A percentile compares a stretch with the other conserved stretches of the same genome.
Evolutionary conservation across 2,113 vertebrate species (phyloP).

Genomic region (Haemorhous mexicanus): DNA sequence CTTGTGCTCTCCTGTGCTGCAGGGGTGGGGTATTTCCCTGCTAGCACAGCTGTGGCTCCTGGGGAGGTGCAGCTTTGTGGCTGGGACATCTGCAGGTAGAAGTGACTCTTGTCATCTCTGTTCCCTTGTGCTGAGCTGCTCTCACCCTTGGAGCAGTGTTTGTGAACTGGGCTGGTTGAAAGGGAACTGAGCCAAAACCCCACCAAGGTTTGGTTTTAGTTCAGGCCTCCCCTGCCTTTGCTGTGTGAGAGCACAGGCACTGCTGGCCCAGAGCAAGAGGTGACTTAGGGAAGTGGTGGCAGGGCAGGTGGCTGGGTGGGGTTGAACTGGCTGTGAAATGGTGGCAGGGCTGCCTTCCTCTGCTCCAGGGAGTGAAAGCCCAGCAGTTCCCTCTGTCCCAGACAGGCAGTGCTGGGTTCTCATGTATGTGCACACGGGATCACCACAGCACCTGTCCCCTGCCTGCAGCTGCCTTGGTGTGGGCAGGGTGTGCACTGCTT

Average conservation of each 20-base stretch:
- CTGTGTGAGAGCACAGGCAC: fast-evolving
- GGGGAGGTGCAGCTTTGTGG: not conserved
- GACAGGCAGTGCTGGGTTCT: not conserved
- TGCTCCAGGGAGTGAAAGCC: not conserved
- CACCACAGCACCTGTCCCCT: not conserved
- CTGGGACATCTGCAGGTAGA: not conserved
- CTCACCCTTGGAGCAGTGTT: not conserved
- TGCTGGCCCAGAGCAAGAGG: not conserved
- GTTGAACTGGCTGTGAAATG: not conserved
- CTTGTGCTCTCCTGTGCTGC: not conserved
- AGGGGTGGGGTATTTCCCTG: not conserved
- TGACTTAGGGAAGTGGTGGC: not conserved
- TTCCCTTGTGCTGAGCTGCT: not conserved
- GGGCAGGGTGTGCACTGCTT: not conserved
- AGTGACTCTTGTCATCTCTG: not conserved
- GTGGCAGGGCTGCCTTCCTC: not conserved
- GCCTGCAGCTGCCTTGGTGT: not conserved
- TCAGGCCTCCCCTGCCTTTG: not conserved
- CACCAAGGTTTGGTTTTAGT: not conserved
- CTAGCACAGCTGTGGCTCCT: not conserved
- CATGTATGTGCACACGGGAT: not conserved
- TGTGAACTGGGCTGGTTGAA: not conserved
- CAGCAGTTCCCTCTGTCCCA: not conserved
- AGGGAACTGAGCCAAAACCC: not conserved
- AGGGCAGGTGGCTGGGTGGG: not conserved